Conservation (phyloP, 92 coral and sea anemone species). For the Galaxea fascicularis region DNA sequence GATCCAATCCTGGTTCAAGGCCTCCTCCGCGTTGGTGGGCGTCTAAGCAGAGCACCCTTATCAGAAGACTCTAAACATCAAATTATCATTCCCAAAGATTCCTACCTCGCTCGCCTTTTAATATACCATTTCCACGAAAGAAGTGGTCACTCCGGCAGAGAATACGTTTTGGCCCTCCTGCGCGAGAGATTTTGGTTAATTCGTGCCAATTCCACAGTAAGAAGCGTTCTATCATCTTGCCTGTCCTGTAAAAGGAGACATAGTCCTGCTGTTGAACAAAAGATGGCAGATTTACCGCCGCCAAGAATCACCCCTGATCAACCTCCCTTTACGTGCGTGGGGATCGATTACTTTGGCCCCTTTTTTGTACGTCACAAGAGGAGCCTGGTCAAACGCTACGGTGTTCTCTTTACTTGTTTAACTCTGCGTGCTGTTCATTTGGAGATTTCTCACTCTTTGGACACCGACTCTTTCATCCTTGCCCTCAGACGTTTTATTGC, state of each 20-base stretch:
- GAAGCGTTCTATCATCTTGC: constrained; percentile 21
- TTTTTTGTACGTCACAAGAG: constrained; percentile 2
- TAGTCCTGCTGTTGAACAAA: constrained; percentile 9
- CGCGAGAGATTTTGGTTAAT: constrained; percentile 23
- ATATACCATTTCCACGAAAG: not conserved
- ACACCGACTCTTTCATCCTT: constrained; percentile 27
- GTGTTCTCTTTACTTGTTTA: constrained; percentile 25
- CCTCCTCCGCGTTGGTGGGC: constrained; percentile 54
- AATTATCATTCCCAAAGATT: constrained; percentile 38
- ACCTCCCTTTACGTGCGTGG: not conserved
- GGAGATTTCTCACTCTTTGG: constrained; percentile 32
- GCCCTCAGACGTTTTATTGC: constrained; percentile 29
- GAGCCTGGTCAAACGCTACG: constrained; percentile 4
- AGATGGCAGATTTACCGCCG: constrained; percentile 15
- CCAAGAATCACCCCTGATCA: constrained; percentile 21
- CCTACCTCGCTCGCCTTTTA: not conserved
- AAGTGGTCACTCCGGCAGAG: constrained; percentile 16
- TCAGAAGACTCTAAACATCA: constrained; percentile 49
- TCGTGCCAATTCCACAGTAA: constrained; percentile 8
- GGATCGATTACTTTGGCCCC: constrained; percentile 21
- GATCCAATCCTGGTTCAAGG: constrained; percentile 35
- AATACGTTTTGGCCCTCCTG: constrained; percentile 27
- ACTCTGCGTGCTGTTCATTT: constrained; percentile 30
- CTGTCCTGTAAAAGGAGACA: constrained; percentile 2
- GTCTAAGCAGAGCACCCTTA: constrained; percentile 39